Evolutionary conservation across 2,888 invertebrate genomes (phyloP).

Genomic region (Xylota segnis): DNA sequence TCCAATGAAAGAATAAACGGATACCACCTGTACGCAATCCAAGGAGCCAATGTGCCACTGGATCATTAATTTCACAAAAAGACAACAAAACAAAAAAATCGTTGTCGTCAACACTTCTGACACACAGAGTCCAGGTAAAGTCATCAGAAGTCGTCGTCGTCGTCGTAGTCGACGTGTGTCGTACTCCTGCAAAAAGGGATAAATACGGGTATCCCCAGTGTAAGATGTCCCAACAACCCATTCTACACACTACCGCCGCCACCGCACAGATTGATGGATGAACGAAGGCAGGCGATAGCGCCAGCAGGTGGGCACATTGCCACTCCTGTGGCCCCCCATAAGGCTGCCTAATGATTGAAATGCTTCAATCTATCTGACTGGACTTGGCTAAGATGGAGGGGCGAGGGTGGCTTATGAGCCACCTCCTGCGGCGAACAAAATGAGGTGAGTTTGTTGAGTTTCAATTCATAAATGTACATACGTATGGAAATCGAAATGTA

Average conservation of each 20-base stretch:
- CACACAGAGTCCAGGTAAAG: slow-evolving; percentile 53
- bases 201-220: slow-evolving; percentile 56
- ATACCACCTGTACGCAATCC: slow-evolving; percentile 21
- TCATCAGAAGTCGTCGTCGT: slow-evolving; percentile 55
- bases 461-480: slow-evolving; percentile 27
- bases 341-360: slow-evolving; percentile 69
- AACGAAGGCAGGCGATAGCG: slow-evolving; percentile 68
- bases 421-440: slow-evolving; percentile 65
- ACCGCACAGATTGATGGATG: slow-evolving; percentile 75
- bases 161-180: no score
- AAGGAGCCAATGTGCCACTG: slow-evolving; percentile 56
- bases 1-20: slow-evolving; percentile 21
- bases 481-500: not conserved
- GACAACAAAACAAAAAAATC: slow-evolving; percentile 42
- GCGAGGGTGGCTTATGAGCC: slow-evolving; percentile 75
- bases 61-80: slow-evolving; percentile 65
- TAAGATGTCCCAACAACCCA: slow-evolving; percentile 68
- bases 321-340: slow-evolving; percentile 68
- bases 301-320: slow-evolving; percentile 72
- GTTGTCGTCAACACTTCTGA: slow-evolving; percentile 65
- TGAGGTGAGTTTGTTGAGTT: slow-evolving; percentile 57
- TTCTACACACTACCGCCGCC: slow-evolving; percentile 14
- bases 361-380: slow-evolving; percentile 70
- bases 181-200: slow-evolving; percentile 26
- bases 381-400: not conserved